Evolutionary conservation across 2,797 vertebrate genomes (phyloP).

Genomic region (Sebastes melanostomus): DNA sequence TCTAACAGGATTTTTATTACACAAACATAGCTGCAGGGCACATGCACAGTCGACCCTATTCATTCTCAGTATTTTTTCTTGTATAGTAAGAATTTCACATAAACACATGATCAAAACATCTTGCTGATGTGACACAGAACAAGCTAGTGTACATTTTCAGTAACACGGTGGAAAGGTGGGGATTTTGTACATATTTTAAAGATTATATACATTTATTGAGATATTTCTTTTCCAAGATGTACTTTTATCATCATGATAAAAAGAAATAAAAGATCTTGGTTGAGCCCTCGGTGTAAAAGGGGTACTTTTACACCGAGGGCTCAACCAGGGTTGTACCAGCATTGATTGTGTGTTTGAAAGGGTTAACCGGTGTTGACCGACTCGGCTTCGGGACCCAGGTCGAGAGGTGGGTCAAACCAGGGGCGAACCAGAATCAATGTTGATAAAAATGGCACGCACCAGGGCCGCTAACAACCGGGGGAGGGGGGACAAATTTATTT

Average conservation of each 20-base stretch:
- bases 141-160: neutral
- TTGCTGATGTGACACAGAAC: neutral
- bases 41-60: neutral
- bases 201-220: neutral
- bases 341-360: too few relatives aligned
- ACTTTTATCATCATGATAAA: neutral
- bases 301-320: too few relatives aligned
- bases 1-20: neutral
- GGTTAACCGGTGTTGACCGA: too few relatives aligned
- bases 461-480: too few relatives aligned
- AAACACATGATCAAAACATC: neutral
- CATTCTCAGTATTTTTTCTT: neutral
- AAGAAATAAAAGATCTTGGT: too few relatives aligned
- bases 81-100: neutral
- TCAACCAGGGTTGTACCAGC: too few relatives aligned
- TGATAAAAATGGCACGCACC: rapidly evolving
- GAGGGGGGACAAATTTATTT: too few relatives aligned
- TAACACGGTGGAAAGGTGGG: neutral
- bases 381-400: too few relatives aligned
- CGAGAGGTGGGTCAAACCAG: too few relatives aligned
- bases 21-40: neutral
- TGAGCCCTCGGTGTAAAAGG: too few relatives aligned
- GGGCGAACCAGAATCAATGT: too few relatives aligned
- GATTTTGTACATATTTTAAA: neutral
- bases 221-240: neutral